phyloP scores from a whole-genome alignment of 2,797 vertebrate genomes.

The Poecilia velifera region DNA sequence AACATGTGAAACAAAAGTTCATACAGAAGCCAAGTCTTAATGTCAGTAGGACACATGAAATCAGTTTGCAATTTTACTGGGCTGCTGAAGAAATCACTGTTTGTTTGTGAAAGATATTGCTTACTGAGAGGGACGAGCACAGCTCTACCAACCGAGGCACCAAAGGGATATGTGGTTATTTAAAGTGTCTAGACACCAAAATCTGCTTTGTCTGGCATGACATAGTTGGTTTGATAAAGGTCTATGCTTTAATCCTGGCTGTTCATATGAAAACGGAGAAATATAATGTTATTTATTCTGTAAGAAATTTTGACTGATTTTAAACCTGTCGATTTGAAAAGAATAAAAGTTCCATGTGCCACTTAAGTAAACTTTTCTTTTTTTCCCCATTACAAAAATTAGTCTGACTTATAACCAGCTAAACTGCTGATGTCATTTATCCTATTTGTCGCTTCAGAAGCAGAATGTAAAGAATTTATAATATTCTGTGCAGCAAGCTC shows the following conservation, averaged over 20 bases:
- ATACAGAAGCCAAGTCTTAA: neutral
- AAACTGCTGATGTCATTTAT: no score
- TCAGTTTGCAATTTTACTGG: neutral
- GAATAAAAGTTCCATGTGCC: no score
- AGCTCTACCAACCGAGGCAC: neutral
- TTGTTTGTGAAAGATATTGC: neutral
- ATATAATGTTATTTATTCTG: neutral
- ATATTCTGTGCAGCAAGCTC: no score
- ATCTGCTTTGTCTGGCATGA: neutral
- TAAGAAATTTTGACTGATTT: neutral
- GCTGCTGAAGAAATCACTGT: neutral
- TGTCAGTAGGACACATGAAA: conserved; percentile 22
- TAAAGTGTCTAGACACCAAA: neutral
- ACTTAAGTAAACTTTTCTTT: neutral
- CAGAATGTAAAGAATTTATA: no score
- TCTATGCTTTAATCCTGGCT: neutral
- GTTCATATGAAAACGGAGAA: neutral
- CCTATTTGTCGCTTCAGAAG: no score
- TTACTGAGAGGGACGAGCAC: neutral
- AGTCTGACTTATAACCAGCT: no score
- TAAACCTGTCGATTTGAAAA: neutral
- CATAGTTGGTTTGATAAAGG: neutral
- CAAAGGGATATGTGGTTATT: neutral
- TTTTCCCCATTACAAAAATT: neutral
- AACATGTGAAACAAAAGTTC: conserved; percentile 21